phyloP scores from a whole-genome alignment of 2,888 invertebrate genomes.

The Cosmopolites sordidus region DNA sequence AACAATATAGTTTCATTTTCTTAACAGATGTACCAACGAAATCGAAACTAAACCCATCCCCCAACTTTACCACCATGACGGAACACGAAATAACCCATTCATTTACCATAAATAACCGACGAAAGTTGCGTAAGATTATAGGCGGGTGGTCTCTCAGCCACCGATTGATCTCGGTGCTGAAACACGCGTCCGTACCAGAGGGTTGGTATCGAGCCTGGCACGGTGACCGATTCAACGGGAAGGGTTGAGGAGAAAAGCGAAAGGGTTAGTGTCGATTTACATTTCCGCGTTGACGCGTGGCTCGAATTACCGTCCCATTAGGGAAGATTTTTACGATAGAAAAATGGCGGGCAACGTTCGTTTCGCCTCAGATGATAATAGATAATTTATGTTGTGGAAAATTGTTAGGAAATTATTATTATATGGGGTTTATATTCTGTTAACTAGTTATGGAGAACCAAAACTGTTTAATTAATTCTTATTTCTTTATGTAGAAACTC shows the following conservation, averaged over 20 bases:
- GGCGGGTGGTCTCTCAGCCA: neutral
- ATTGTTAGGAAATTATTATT: no score
- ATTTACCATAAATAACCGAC: no score
- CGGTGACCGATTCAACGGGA: neutral
- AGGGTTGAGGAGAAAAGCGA: neutral
- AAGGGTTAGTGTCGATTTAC: conserved; percentile 9
- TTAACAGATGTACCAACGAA: no score
- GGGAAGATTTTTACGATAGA: conserved; percentile 30
- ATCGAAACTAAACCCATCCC: no score
- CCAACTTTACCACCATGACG: no score
- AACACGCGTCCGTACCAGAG: neutral
- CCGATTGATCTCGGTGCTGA: neutral
- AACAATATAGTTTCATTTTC: no score
- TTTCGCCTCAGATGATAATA: neutral
- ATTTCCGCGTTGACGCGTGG: conserved; percentile 40
- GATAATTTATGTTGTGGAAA: neutral
- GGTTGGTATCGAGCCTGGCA: neutral
- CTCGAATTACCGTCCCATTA: conserved; percentile 40
- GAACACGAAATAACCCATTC: no score
- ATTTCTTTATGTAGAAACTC: no score
- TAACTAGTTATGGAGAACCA: no score
- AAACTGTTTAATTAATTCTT: no score
- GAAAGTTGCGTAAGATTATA: neutral
- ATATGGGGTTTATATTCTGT: no score
- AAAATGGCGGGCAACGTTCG: conserved; percentile 35